Evolutionary conservation across 1,140 invertebrate species (phyloP), one percentile per base, ranked within the genome.

Genomic region (Phymastichus coffea): DNA sequence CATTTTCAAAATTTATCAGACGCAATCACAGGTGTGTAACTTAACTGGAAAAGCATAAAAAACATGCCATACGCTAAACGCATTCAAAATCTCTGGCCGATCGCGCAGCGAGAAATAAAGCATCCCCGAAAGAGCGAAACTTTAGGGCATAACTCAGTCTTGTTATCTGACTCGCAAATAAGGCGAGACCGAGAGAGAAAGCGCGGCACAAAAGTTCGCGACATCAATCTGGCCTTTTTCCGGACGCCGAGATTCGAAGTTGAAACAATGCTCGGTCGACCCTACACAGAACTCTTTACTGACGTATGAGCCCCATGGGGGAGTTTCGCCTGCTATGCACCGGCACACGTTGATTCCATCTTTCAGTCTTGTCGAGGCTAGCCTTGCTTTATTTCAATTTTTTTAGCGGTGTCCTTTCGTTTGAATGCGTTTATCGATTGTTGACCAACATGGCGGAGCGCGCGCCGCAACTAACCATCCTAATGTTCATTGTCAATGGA

Each of bases 91-190:
- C n/a, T n/a, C n/a, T n/a, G n/a, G n/a, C n/a, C n/a, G n/a, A n/a
- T n/a, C n/a, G n/a, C n/a, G n/a, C n/a, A n/a, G n/a, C n/a, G n/a
- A 63, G 66, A 70, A 71, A 72, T 70, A 70, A 72, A 72, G 62
- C 63, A 70, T 71, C 43, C 53, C 59, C 51, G 40, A 58, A 48
- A 51, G 46, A n/a, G 66, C 63, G 57, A 74, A 78, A 78, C 72
- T 80, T 80, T 72, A 22, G n/a, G 67, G 61, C 71, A 80, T 80
- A 80, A 80, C 77, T 80, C 78, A 79, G 71, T 63, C 76, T 80
- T 76, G 78, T 80, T 80, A 80, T 80, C 78, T 80, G 77, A 80
- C 78, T 79, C 77, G 76, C 78, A 80, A 80, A 80, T 80, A 80
- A 80, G 77, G 77, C 71, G 72, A 70, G 71, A 70, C 15, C 41